Base-by-base conservation (phyloP, 2,113 vertebrate genomes). In the Kryptolebias marmoratus region DNA sequence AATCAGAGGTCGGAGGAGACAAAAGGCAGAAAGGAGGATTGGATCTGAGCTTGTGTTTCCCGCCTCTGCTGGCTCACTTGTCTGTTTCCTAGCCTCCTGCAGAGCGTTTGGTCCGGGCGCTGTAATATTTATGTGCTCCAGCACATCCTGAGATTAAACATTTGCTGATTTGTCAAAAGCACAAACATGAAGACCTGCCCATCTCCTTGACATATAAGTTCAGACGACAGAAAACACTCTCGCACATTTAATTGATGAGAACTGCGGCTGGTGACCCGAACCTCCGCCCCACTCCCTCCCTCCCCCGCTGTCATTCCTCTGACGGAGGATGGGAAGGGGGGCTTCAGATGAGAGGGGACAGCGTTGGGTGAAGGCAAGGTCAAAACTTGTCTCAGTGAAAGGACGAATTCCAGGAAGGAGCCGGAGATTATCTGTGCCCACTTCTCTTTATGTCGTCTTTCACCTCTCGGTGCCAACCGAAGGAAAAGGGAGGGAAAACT, bases 151-250 rank as follows among this genome's bases (percentile, higher is more conserved):
- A 95, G 93, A 96, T 94, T 92, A 94, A 95, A 96, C 94, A 95
- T 94, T 93, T 92, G 94, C 95, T 95, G 95, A 95, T 96, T 95
- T 96, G 94, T 95, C 94, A 95, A 95, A 95, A 95, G 94, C 94
- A 88, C 90, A 93, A 95, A 93, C 94, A 92, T 52, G 89, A 93
- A 93, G 90, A 94, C 92, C 91, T 92, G 94, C 92, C 93, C 92
- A 93, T 95, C 94, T 95, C 94, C 93, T 91, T 94, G 95, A 94
- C 93, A 94, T 85, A 90, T 84, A 61, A 94, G 94, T 90, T 93
- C 93, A 92, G 90, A 87, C 90, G 85, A 89, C 81, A 77, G 89
- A 82, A 94, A 94, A 93, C 87, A 93, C 89, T 84, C 92, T 91
- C 89, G 89, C 88, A 73, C 92, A 91, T 93, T 93, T 93, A 94